Conservation (phyloP, 2,113 vertebrate species). For the Megalops atlanticus region DNA sequence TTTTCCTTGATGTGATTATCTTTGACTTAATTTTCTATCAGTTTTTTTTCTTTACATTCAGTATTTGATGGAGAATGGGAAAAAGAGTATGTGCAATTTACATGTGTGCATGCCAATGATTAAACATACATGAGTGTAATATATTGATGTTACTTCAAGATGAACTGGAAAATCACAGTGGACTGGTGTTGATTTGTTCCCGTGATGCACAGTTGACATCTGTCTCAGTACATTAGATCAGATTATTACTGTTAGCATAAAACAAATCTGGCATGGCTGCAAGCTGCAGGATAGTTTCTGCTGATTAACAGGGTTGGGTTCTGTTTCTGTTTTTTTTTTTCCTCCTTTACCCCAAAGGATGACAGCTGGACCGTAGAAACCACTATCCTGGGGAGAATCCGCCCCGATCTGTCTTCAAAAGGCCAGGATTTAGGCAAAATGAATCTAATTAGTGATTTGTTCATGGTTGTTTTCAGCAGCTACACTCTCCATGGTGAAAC, state of each 20-base stretch:
- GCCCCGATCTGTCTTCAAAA: slow-evolving; percentile 7
- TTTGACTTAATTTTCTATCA: background rate
- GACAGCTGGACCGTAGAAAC: background rate
- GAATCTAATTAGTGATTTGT: slow-evolving; percentile 31
- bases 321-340: slow-evolving; percentile 23
- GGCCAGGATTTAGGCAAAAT: slow-evolving; percentile 10
- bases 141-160: background rate
- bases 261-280: slow-evolving; percentile 19
- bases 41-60: background rate
- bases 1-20: background rate
- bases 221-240: slow-evolving; percentile 18
- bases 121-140: background rate
- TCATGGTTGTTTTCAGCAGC: slow-evolving; percentile 26
- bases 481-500: slow-evolving; percentile 4
- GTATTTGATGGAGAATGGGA: background rate
- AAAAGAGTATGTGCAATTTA: background rate
- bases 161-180: slow-evolving; percentile 3
- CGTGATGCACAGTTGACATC: slow-evolving; percentile 4
- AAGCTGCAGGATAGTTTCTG: background rate
- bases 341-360: background rate
- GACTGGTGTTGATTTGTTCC: slow-evolving; percentile 15
- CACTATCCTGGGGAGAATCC: background rate
- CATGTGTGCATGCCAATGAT: background rate
- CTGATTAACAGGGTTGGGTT: slow-evolving; percentile 6
- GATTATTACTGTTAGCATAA: slow-evolving; percentile 23